Conservation (phyloP, 2,797 vertebrate species). For the Calcarius lapponicus region DNA sequence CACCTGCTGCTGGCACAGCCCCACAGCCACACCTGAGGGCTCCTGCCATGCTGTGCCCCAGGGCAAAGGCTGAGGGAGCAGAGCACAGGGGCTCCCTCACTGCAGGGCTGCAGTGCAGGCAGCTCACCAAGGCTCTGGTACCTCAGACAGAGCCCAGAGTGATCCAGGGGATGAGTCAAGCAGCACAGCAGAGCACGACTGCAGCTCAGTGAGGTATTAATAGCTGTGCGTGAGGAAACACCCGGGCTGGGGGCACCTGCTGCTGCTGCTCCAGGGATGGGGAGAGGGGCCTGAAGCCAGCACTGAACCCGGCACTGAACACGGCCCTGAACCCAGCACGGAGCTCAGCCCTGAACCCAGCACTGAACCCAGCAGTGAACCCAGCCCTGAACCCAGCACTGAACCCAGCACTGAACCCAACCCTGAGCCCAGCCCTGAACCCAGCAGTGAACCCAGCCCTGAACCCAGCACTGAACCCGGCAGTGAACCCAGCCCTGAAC, state of each 20-base stretch:
- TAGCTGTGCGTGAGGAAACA: not conserved
- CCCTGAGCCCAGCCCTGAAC: too few species aligned
- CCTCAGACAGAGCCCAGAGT: not conserved
- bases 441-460: too few species aligned
- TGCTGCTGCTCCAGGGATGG: fast-evolving
- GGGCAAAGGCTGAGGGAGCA: too few species aligned
- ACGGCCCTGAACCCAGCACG: too few species aligned
- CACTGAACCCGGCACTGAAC: too few species aligned
- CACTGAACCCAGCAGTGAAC: too few species aligned
- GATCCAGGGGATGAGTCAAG: not conserved
- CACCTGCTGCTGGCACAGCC: not conserved
- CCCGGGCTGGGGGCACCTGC: not conserved
- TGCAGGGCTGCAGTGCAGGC: fast-evolving
- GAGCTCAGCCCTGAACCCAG: too few species aligned
- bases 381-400: too few species aligned
- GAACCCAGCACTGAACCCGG: too few species aligned
- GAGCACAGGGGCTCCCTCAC: too few species aligned
- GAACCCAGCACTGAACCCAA: too few species aligned
- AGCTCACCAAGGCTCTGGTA: not conserved
- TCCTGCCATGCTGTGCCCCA: not conserved
- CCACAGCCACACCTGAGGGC: fast-evolving
- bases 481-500: too few species aligned
- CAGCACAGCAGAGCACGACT: not conserved
- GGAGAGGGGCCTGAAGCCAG: not conserved
- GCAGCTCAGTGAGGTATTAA: not conserved